Base-by-base conservation (phyloP, 1,140 invertebrate species). In the Galleria mellonella region DNA sequence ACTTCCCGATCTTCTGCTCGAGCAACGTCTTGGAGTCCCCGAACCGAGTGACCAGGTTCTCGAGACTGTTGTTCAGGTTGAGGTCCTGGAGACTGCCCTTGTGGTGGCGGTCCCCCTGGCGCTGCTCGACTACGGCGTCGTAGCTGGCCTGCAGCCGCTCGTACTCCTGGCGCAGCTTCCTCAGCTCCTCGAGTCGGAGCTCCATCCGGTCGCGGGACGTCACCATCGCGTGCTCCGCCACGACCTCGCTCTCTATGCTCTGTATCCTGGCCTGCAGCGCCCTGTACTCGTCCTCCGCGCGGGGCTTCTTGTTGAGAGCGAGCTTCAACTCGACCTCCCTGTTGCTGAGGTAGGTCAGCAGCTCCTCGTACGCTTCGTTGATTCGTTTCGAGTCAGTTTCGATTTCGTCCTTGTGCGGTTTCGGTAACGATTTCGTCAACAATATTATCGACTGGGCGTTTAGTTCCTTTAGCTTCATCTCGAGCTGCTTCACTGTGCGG, bases 181-280 rank as follows among this genome's bases (percentile, higher is more conserved):
- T 76, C 8, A 89, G 55, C 27, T 73, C 49, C 2, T 78, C 62
- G n/a, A 87, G 64, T 15, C 84, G 76, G 13, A 47, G 46, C 17
- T 73, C 65, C 79, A 87, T 87, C 0, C 66, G 50, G 2, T 77
- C 67, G 30, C 62, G 62, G 9, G 87, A 64, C 1, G 83, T 81
- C 10, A 88, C 76, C 43, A 91, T 88, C 1, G 89, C 88, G 47
- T 89, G 87, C 35, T 85, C 82, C 1, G 56, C 47, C 0, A 75
- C 62, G 2, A 87, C 76, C 31, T 79, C 72, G 2, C 51, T 40
- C 7, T 87, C 73, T 35, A 88, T 79, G 8, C 70, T 54, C 13
- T 75, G 58, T 3, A 78, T 60, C 14, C 62, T 63, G 7, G 13
- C 49, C 29, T 79, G 67, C 5, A 82, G 46, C 1, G 28, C 38